phyloP scores from a whole-genome alignment of 2,797 vertebrate genomes.

The Coluber constrictor region DNA sequence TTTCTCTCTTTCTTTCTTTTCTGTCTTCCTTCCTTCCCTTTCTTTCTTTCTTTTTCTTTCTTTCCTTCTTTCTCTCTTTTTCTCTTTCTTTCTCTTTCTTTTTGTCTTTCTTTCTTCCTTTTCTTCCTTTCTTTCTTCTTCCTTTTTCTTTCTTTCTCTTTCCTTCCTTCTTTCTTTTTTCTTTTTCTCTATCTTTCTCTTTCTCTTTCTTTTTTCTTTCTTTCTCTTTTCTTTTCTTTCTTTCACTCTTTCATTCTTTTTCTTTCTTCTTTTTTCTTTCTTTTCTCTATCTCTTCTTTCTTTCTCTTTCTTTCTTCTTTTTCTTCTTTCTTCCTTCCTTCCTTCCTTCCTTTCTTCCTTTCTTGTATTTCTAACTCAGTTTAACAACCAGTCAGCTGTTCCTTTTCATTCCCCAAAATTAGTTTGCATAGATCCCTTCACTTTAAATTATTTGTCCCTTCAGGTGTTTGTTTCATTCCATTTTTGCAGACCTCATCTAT shows the following conservation, averaged over 20 bases:
- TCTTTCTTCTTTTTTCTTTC: background rate
- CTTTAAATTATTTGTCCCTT: background rate
- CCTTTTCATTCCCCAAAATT: background rate
- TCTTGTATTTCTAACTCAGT: background rate
- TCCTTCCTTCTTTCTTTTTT: no score
- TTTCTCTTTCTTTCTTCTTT: background rate
- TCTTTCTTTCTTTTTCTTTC: background rate
- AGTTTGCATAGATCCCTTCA: background rate
- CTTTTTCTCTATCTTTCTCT: no score
- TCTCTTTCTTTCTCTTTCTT: no score
- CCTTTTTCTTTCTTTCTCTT: no score
- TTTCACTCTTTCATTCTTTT: accelerated
- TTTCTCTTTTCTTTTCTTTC: no score
- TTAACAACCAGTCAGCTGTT: background rate
- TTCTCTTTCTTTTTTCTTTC: no score
- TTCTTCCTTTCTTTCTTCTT: no score
- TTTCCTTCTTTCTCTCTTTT: no score
- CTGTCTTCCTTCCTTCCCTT: no score
- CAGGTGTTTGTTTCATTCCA: background rate
- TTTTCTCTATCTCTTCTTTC: background rate
- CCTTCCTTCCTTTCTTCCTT: background rate
- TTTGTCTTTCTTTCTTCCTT: background rate
- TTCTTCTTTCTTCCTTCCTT: no score
- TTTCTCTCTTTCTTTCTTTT: background rate
- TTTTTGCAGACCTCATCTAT: background rate